Evolutionary conservation across 1,140 invertebrate species (phyloP), one percentile per base, ranked within the genome.

Genomic region (Hylaeus anthracinus): DNA sequence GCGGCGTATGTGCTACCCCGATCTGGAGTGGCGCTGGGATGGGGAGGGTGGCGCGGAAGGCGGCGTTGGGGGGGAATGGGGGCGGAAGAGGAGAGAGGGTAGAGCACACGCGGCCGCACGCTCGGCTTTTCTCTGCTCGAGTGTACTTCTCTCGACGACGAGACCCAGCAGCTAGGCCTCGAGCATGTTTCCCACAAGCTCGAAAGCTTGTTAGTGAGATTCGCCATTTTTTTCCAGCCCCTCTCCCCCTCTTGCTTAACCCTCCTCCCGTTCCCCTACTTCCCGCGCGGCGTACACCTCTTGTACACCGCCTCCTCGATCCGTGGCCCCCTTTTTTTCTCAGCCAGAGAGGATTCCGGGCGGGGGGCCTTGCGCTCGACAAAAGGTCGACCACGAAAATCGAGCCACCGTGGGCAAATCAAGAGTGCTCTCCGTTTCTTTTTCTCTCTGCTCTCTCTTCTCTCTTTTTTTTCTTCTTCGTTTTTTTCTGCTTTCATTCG

Each of bases 171-270:
- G 41, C 5, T 41, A 3, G 41, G 79, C 86, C 87, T 85, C 79
- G 83, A 80, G 82, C 83, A 82, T 83, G 81, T 80, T 87, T 89
- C 85, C 79, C 75, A 86, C 86, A 88, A 90, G 87, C 82, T 90
- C 89, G 86, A 91, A 90, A 91, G 90, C 91, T 92, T 88, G 89
- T 92, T 92, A 92, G 89, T 84, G 86, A 89, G 83, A 87, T 91
- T 90, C 87, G 84, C 86, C 87, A 88, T 88, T 89, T 88, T 26
- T 86, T 88, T 71, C 79, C 82, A 60, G 73, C 78, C 79, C 77
- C 81, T 45, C 79, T 67, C 61, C 65, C 43, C 60, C 72, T 76
- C 75, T 45, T 56, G 15, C 37, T 37, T 6, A 41, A 72, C 76
- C 56, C 76, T 58, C 63, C 43, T 66, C 43, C 58, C 64, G 58